A percentile compares a stretch with the other conserved stretches of the same genome.
These are phyloP conservation scores for Otocyon megalotis DNA, from an alignment of 2,113 vertebrate genomes.

Conservation along the genomic window DNA sequence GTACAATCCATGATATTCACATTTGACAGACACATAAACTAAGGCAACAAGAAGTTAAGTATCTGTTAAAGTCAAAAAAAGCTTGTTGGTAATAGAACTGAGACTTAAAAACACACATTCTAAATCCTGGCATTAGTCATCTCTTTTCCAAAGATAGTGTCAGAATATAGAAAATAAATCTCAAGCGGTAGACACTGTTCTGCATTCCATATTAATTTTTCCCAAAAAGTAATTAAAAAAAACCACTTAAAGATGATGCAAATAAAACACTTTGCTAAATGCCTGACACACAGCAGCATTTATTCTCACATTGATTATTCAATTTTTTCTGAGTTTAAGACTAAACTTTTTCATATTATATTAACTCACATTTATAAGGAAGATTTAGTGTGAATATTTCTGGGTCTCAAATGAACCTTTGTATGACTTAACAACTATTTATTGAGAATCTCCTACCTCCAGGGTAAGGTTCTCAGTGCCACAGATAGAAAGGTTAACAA, in stretches of 20 bases:
- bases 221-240: not conserved
- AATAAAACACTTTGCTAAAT: constrained; percentile 9
- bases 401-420: not conserved
- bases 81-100: not conserved
- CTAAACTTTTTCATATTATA: not conserved
- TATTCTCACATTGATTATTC: not conserved
- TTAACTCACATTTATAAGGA: not conserved
- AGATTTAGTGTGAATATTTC: not conserved
- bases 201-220: constrained; percentile 24
- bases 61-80: not conserved
- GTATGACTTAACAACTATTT: not conserved
- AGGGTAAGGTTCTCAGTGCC: not conserved
- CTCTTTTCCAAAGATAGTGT: not conserved
- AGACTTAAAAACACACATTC: not conserved
- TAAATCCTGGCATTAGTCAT: not conserved
- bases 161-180: constrained; percentile 36
- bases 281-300: not conserved
- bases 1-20: not conserved
- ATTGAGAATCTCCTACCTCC: not conserved
- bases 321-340: not conserved
- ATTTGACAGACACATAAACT: not conserved
- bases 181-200: not conserved
- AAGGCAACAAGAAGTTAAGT: not conserved
- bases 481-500: not conserved
- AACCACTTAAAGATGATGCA: not conserved